These are phyloP conservation scores for Norana najaformis DNA, from an alignment of 2,888 invertebrate genomes.

Conservation along the genomic window DNA sequence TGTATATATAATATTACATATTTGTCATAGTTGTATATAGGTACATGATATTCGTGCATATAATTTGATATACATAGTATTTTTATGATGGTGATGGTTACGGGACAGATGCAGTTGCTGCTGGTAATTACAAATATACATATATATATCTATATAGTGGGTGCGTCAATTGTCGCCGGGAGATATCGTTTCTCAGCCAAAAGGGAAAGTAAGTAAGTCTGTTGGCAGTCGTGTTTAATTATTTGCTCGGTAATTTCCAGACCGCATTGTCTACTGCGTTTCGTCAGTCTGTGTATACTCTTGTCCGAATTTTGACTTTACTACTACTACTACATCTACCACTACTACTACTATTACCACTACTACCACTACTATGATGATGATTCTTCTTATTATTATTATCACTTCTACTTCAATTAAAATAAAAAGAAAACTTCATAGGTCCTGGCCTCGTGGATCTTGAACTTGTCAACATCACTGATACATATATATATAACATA, in stretches of 20 bases:
- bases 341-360: not conserved
- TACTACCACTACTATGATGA: not conserved
- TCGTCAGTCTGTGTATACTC: too few species aligned
- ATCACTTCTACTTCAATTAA: not conserved
- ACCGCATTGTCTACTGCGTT: not conserved
- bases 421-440: not conserved
- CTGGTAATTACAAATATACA: not conserved
- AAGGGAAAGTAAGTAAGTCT: conserved; percentile 3
- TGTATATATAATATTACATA: too few species aligned
- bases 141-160: too few species aligned
- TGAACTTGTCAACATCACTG: not conserved
- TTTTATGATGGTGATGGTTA: not conserved
- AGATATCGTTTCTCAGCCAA: not conserved
- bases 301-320: too few species aligned
- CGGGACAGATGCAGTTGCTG: not conserved
- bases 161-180: not conserved
- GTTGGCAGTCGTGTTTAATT: not conserved
- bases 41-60: too few species aligned
- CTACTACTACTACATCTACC: not conserved
- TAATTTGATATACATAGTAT: not conserved
- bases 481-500: too few species aligned
- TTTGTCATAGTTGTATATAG: too few species aligned
- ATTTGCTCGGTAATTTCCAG: not conserved
- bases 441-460: not conserved
- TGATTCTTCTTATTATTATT: not conserved